These are phyloP conservation scores for Machaerirhynchus nigripectus DNA, from an alignment of 2,113 vertebrate genomes.

Conservation along the genomic window DNA sequence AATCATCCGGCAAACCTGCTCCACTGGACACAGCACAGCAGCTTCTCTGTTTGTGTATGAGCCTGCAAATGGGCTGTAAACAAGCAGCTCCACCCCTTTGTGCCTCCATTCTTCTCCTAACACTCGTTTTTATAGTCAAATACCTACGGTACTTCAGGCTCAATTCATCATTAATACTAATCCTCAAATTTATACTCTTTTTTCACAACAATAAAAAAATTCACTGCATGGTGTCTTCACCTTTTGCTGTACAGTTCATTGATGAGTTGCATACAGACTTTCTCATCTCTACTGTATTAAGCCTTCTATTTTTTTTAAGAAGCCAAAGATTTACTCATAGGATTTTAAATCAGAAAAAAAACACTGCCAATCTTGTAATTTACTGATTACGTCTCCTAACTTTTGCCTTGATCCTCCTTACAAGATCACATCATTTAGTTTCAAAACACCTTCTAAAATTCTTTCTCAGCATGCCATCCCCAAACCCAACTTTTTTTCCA, in stretches of 20 bases:
- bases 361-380: background rate
- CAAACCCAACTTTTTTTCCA: background rate
- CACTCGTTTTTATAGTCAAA: background rate
- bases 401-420: background rate
- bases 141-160: background rate
- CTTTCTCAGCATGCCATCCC: background rate
- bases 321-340: background rate
- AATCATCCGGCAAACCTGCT: rapidly evolving
- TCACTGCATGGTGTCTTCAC: background rate
- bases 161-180: background rate
- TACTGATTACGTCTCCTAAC: background rate
- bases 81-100: background rate
- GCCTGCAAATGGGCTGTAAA: background rate
- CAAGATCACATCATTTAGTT: background rate
- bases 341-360: background rate
- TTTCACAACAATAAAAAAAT: background rate
- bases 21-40: background rate
- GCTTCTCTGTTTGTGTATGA: background rate
- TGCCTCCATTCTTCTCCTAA: background rate
- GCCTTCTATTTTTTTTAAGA: background rate
- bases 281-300: background rate
- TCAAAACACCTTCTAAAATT: background rate
- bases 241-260: background rate
- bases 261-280: background rate
- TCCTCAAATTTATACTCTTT: background rate